These are phyloP conservation scores for Corella eumyota DNA, from an alignment of 23 tunicate species.

Conservation along the genomic window DNA sequence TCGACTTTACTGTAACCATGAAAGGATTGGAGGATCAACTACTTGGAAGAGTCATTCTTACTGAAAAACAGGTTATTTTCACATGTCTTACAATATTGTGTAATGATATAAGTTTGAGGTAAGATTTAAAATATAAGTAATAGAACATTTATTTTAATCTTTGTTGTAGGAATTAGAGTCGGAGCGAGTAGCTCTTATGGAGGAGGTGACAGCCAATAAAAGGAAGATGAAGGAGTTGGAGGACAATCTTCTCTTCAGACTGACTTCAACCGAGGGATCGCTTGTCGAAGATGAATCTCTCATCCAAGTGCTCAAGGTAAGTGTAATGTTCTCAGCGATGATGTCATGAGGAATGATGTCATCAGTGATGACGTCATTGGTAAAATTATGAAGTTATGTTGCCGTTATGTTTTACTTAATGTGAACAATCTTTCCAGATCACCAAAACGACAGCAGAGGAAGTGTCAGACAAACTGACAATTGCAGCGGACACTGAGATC, in stretches of 20 bases:
- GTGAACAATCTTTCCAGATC: slow-evolving; percentile 22
- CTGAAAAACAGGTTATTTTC: slow-evolving; percentile 72
- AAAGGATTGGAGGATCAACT: slow-evolving; percentile 99
- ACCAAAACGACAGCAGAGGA: slow-evolving; percentile 96
- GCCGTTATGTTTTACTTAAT: background rate
- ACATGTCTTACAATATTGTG: slow-evolving; percentile 3
- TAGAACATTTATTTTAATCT: background rate
- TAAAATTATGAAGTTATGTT: background rate
- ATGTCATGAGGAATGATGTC: background rate
- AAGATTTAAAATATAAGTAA: background rate
- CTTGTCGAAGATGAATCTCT: slow-evolving; percentile 97
- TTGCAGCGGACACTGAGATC: slow-evolving; percentile 95
- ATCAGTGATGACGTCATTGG: background rate
- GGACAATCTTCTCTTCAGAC: slow-evolving; percentile 85
- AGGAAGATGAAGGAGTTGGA: slow-evolving; percentile 97
- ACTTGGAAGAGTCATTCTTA: slow-evolving; percentile 93
- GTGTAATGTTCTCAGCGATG: background rate
- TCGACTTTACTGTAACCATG: slow-evolving; percentile 99
- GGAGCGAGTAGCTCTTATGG: slow-evolving; percentile 93
- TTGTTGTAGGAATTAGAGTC: slow-evolving; percentile 77
- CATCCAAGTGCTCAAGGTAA: slow-evolving; percentile 92
- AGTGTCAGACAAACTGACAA: slow-evolving; percentile 88
- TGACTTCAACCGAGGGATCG: slow-evolving; percentile 97
- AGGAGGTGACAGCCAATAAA: slow-evolving; percentile 99
- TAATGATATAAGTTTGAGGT: background rate